phyloP scores from a whole-genome alignment of 2,113 vertebrate species.

The Oncorhynchus kisutch region DNA sequence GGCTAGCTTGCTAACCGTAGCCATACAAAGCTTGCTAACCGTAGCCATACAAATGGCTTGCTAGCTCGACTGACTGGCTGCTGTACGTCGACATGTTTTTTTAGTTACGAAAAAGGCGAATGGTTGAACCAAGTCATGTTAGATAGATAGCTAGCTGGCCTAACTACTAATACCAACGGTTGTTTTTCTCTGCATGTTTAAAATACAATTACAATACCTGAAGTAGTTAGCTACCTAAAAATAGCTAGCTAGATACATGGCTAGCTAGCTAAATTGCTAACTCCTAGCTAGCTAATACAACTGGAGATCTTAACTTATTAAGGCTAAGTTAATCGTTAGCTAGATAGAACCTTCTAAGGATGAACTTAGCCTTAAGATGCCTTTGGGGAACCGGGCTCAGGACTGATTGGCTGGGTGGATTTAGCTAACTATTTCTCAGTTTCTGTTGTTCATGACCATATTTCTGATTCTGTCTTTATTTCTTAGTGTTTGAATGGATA shows the following conservation, averaged over 20 bases:
- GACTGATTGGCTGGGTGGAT: neutral
- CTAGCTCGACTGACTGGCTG: neutral
- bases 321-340: too few relatives aligned
- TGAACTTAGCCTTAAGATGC: too few relatives aligned
- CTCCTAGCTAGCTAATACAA: too few relatives aligned
- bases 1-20: neutral
- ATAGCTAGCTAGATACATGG: neutral
- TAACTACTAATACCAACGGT: neutral
- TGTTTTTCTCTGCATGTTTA: neutral
- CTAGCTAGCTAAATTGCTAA: neutral
- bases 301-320: too few relatives aligned
- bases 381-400: too few relatives aligned
- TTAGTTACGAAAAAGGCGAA: neutral
- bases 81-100: neutral
- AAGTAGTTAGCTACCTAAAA: neutral
- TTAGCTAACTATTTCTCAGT: neutral
- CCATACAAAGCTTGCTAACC: neutral
- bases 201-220: too few relatives aligned
- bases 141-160: neutral
- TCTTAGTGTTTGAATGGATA: slow-evolving; percentile 81
- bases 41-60: neutral
- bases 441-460: slow-evolving; percentile 51
- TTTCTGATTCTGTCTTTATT: slow-evolving; percentile 73
- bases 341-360: too few relatives aligned
- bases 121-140: neutral